phyloP scores from a whole-genome alignment of 2,113 vertebrate species.

The Oncorhynchus mykiss region DNA sequence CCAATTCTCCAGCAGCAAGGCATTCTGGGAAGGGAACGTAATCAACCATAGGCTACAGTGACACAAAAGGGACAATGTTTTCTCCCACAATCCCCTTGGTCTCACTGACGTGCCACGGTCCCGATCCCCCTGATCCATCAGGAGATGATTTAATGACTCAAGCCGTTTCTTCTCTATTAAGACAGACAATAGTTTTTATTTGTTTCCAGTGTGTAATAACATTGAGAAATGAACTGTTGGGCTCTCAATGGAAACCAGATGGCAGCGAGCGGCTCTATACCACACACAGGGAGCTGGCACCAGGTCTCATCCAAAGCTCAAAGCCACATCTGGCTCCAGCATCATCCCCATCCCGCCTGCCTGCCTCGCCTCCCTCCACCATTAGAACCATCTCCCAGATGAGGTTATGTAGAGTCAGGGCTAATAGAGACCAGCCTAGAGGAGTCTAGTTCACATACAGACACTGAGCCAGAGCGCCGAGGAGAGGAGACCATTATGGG shows the following conservation, averaged over 20 bases:
- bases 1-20: slow-evolving; percentile 34
- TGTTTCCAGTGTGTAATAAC: slow-evolving; percentile 68
- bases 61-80: slow-evolving; percentile 58
- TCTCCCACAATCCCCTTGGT: slow-evolving; percentile 35
- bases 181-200: slow-evolving; percentile 68
- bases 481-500: not conserved
- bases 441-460: slow-evolving; percentile 6
- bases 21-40: slow-evolving; percentile 50
- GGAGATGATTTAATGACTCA: slow-evolving; percentile 4
- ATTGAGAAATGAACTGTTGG: slow-evolving; percentile 58
- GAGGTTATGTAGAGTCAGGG: slow-evolving; percentile 61
- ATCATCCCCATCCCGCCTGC: no score
- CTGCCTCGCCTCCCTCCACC: slow-evolving; percentile 50
- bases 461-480: not conserved
- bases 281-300: slow-evolving; percentile 74
- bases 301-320: slow-evolving; percentile 55
- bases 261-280: slow-evolving; percentile 46
- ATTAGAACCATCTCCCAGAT: slow-evolving; percentile 64
- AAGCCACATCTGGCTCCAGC: slow-evolving; percentile 59
- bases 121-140: slow-evolving; percentile 24
- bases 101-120: slow-evolving; percentile 31
- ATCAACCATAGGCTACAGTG: slow-evolving; percentile 47
- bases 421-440: slow-evolving; percentile 57
- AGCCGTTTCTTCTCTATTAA: slow-evolving; percentile 27
- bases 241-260: slow-evolving; percentile 70